phyloP scores from a whole-genome alignment of 2,113 vertebrate genomes.

The Mastomys natalensis region DNA sequence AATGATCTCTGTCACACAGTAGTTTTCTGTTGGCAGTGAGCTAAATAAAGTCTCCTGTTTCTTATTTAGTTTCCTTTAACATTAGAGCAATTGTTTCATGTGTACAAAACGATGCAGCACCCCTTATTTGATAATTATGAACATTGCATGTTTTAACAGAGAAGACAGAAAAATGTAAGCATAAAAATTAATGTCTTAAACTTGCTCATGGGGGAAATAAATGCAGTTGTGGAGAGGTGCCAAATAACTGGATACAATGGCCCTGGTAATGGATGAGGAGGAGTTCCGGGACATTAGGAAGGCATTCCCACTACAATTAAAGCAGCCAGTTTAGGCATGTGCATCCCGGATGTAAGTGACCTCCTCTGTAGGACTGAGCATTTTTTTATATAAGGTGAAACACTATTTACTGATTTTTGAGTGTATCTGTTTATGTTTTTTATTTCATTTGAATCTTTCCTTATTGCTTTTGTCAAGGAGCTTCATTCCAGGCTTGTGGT shows the following conservation, averaged over 20 bases:
- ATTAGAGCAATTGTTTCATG: neutral
- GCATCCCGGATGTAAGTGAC: slow-evolving; percentile 19
- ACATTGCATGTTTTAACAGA: slow-evolving; percentile 28
- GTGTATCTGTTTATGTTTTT: neutral
- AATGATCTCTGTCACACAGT: neutral
- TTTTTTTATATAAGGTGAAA: slow-evolving; percentile 36
- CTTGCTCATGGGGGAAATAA: neutral
- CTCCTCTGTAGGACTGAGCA: neutral
- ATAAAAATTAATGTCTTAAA: slow-evolving; percentile 39
- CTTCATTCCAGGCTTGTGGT: slow-evolving; percentile 15
- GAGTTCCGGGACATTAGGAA: slow-evolving; percentile 52
- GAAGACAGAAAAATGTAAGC: neutral
- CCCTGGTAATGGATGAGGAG: slow-evolving; percentile 39
- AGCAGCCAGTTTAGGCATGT: slow-evolving; percentile 23
- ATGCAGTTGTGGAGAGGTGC: neutral
- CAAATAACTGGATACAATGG: neutral
- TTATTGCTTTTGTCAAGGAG: neutral
- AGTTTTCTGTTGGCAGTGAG: slow-evolving; percentile 43
- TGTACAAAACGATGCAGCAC: neutral
- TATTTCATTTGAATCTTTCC: neutral
- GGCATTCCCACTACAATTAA: slow-evolving; percentile 13
- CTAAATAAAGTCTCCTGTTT: slow-evolving; percentile 48
- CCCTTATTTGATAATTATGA: neutral
- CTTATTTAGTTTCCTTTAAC: slow-evolving; percentile 41
- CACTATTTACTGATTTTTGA: slow-evolving; percentile 7